Evolutionary conservation across 2,888 invertebrate genomes (phyloP).

Genomic region (Leucophora obtusa): DNA sequence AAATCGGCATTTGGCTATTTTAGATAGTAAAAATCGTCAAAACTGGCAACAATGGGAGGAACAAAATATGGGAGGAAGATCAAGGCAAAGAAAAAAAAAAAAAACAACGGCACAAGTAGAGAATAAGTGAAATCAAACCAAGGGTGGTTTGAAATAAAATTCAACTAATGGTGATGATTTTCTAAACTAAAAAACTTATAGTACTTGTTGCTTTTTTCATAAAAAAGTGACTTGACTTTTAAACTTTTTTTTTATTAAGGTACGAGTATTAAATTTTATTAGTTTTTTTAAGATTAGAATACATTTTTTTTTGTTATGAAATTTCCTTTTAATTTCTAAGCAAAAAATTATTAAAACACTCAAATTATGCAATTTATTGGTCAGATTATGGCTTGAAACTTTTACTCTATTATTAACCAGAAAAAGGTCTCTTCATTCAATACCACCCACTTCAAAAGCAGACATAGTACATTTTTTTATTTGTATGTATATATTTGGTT

Average conservation of each 20-base stretch:
- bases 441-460: conserved; percentile 19
- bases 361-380: conserved; percentile 59
- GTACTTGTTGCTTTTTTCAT: not conserved
- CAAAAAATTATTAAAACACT: conserved; percentile 31
- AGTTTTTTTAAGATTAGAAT: not conserved
- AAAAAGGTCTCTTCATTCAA: conserved; percentile 13
- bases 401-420: conserved; percentile 40
- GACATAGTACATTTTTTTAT: conserved; percentile 3
- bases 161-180: not conserved
- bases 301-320: not conserved
- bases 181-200: not conserved
- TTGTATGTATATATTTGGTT: conserved; percentile 4
- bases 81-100: too few relatives aligned
- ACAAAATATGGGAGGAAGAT: too few relatives aligned
- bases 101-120: not conserved
- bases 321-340: conserved; percentile 42
- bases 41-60: too few relatives aligned
- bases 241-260: not conserved
- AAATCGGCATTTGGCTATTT: too few relatives aligned
- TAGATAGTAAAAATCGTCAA: too few relatives aligned
- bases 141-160: not conserved
- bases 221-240: not conserved
- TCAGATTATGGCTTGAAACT: conserved; percentile 56
- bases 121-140: not conserved
- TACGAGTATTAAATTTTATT: not conserved